Conservation (phyloP, 2,888 invertebrate species). For the Onchidella celtica region DNA sequence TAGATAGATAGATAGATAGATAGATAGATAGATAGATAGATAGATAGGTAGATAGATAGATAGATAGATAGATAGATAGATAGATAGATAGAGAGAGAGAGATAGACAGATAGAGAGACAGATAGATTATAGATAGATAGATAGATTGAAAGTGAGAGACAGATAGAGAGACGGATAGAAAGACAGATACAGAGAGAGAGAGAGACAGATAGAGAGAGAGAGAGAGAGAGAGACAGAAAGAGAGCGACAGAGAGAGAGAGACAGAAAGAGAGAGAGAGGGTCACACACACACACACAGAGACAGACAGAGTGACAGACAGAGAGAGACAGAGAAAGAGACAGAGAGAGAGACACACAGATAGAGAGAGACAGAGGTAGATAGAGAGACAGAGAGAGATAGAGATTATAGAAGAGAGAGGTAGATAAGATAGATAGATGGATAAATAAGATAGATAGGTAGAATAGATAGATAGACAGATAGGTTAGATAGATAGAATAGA, state of each 20-base stretch:
- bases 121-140: too few relatives aligned
- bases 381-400: conserved; percentile 28
- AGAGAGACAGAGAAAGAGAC: neutral
- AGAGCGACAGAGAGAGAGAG: too few relatives aligned
- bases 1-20: neutral
- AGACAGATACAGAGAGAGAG: too few relatives aligned
- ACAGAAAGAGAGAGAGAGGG: too few relatives aligned
- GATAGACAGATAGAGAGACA: too few relatives aligned
- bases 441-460: neutral
- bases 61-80: too few relatives aligned
- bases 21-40: neutral
- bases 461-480: neutral
- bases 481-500: neutral
- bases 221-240: too few relatives aligned
- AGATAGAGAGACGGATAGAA: too few relatives aligned
- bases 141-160: too few relatives aligned
- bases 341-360: conserved; percentile 18
- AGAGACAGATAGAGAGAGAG: too few relatives aligned
- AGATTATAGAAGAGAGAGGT: neutral
- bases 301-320: neutral
- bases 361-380: conserved; percentile 24
- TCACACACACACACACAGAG: neutral
- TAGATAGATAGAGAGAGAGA: too few relatives aligned
- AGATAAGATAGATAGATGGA: neutral
- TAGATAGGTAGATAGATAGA: too few relatives aligned